These are phyloP conservation scores for Paguma larvata DNA, from an alignment of 2,797 vertebrate species.

Conservation along the genomic window DNA sequence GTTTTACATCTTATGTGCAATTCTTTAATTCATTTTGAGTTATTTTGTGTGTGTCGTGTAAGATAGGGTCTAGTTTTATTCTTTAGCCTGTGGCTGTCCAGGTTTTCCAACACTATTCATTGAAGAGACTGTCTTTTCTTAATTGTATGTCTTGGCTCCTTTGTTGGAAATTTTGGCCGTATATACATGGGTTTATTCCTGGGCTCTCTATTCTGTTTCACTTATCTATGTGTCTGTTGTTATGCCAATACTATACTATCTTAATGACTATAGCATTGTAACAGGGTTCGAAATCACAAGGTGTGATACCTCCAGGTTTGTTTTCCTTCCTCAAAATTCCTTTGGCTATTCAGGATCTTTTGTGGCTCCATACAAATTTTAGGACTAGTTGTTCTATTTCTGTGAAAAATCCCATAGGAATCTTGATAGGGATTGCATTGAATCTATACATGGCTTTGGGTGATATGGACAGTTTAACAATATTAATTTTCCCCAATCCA, in stretches of 20 bases:
- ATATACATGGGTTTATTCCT: neutral
- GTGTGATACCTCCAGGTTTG: neutral
- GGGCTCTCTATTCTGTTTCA: neutral
- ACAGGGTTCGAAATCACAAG: neutral
- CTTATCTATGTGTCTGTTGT: neutral
- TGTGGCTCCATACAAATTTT: neutral
- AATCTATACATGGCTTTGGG: neutral
- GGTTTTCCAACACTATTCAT: neutral
- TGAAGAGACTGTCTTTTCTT: neutral
- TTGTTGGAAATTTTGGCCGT: neutral
- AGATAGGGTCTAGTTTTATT: neutral
- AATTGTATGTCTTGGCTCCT: neutral
- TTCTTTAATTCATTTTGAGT: neutral
- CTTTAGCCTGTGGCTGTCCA: too few species aligned
- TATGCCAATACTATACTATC: neutral
- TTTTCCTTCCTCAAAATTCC: neutral
- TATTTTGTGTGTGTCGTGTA: neutral
- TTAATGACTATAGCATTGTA: neutral
- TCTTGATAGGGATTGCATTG: neutral
- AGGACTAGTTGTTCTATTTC: neutral
- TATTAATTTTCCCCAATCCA: neutral
- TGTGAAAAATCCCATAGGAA: neutral
- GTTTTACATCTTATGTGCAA: neutral
- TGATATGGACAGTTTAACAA: neutral
- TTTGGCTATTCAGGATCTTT: neutral